Percentiles rank a stretch among this genome's conserved stretches.
Evolutionary conservation across 2,888 invertebrate species (phyloP).

Genomic region (Lepidocyrtoides sp.): DNA sequence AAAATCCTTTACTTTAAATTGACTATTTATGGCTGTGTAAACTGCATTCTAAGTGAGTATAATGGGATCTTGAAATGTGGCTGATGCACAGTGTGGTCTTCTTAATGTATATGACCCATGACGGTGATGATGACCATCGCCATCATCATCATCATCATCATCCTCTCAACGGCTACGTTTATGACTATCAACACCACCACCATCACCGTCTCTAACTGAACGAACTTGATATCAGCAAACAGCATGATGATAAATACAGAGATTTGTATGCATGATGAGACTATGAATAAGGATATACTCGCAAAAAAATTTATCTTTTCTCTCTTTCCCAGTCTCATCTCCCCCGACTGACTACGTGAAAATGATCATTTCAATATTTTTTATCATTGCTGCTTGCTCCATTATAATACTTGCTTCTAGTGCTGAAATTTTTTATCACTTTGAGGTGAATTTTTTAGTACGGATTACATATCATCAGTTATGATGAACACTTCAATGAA

Average conservation of each 20-base stretch:
- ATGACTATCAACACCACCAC: not conserved
- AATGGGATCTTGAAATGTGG: slow-evolving; percentile 74
- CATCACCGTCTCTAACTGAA: not conserved
- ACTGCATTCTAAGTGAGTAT: slow-evolving; percentile 80
- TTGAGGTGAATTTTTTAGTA: not conserved
- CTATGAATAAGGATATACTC: not conserved
- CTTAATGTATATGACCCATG: slow-evolving; percentile 43
- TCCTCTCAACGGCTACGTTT: not conserved
- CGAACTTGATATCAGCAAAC: not conserved
- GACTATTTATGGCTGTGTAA: slow-evolving; percentile 81
- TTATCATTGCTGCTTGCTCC: not conserved
- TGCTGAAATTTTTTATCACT: not conserved
- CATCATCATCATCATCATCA: not conserved
- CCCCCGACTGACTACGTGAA: not conserved
- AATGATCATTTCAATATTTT: not conserved
- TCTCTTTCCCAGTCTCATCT: not conserved
- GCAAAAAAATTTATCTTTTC: not conserved
- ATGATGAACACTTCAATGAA: too few relatives aligned
- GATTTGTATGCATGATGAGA: slow-evolving; percentile 73
- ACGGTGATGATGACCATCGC: slow-evolving; percentile 30
- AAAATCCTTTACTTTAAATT: slow-evolving; percentile 70
- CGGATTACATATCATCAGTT: too few relatives aligned
- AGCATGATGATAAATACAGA: slow-evolving; percentile 66
- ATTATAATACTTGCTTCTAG: not conserved
- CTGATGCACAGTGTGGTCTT: slow-evolving; percentile 74